phyloP scores from a whole-genome alignment of 2,888 invertebrate species.

The Hydrotaea cyrtoneurina region DNA sequence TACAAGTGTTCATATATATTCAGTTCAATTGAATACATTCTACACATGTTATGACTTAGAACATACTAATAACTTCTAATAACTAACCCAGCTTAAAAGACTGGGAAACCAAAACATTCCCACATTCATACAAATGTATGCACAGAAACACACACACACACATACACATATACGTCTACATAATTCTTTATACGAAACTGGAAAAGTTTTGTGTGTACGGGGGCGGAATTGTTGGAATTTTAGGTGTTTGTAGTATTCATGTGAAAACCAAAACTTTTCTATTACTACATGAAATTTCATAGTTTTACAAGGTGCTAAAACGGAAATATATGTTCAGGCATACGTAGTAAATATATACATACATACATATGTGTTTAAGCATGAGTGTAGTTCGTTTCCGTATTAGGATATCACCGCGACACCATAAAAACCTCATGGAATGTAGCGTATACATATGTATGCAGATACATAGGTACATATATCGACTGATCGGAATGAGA shows the following conservation, averaged over 20 bases:
- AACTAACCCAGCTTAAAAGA: not conserved
- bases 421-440: no score
- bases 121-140: not conserved
- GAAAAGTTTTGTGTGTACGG: not conserved
- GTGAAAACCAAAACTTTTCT: conserved; percentile 43
- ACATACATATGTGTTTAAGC: no score
- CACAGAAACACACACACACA: not conserved
- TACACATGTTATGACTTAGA: conserved; percentile 59
- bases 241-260: not conserved
- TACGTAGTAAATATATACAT: not conserved
- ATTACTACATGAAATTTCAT: conserved; percentile 58
- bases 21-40: conserved; percentile 55
- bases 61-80: conserved; percentile 63
- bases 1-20: conserved; percentile 1
- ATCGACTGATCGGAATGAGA: no score
- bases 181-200: not conserved
- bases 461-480: no score
- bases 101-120: not conserved
- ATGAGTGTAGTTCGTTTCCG: no score
- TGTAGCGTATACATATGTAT: no score
- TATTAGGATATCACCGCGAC: no score
- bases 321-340: conserved; percentile 44
- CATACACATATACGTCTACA: not conserved
- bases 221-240: not conserved
- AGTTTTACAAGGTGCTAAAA: conserved; percentile 65